phyloP scores from a whole-genome alignment of 2,113 vertebrate genomes.

The Tragelaphus imberbis region DNA sequence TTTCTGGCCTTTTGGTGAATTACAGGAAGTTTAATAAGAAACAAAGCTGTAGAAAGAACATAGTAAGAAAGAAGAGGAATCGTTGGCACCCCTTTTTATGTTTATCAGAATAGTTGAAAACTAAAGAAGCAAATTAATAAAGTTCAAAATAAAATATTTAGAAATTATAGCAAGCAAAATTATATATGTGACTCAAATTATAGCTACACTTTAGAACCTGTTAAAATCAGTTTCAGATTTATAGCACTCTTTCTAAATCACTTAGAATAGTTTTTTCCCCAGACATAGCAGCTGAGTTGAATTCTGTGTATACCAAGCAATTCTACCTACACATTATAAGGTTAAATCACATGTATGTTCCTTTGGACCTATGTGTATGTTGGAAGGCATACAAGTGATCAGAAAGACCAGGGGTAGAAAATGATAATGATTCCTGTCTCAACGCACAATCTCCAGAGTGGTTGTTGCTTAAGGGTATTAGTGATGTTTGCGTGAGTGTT shows the following conservation, averaged over 20 bases:
- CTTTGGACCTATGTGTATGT: neutral
- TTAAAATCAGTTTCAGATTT: slow-evolving; percentile 42
- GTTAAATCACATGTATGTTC: neutral
- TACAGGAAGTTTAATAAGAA: neutral
- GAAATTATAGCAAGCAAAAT: neutral
- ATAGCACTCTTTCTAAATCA: neutral
- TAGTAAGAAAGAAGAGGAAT: neutral
- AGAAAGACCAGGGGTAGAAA: neutral
- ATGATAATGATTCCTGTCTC: neutral
- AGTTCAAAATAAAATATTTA: slow-evolving; percentile 12
- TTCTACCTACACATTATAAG: neutral
- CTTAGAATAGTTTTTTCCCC: neutral
- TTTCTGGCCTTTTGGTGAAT: neutral
- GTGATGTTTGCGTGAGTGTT: slow-evolving; percentile 12
- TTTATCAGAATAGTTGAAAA: neutral
- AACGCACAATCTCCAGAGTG: neutral
- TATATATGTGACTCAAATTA: neutral
- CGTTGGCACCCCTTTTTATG: neutral
- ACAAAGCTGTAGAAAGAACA: neutral
- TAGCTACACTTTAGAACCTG: neutral
- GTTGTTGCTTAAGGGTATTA: neutral
- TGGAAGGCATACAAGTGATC: neutral
- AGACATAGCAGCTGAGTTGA: neutral
- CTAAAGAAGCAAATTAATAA: neutral
- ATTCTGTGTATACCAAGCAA: neutral